Evolutionary conservation across 2,888 invertebrate genomes (phyloP).

Genomic region (Mycalesis mineus): DNA sequence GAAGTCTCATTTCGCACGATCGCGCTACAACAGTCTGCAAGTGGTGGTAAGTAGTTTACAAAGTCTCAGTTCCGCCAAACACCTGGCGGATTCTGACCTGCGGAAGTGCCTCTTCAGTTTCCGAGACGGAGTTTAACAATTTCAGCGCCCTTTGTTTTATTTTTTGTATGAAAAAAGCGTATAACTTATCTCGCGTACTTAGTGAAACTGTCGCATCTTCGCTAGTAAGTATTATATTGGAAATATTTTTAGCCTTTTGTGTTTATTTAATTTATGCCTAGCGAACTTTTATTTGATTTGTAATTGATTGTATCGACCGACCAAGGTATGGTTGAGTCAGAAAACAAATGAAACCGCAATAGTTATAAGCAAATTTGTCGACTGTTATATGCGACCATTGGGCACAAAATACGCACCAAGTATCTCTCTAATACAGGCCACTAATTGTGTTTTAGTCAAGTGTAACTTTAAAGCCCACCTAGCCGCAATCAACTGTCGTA

Average conservation of each 20-base stretch:
- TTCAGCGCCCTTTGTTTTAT: neutral
- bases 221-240: too few species aligned
- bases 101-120: slow-evolving; percentile 14
- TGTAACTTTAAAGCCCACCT: neutral
- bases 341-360: neutral
- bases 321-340: too few species aligned
- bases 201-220: too few species aligned
- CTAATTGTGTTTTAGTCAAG: neutral
- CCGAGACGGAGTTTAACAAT: neutral
- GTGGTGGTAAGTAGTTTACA: slow-evolving; percentile 14
- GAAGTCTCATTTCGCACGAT: slow-evolving; percentile 4
- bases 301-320: too few species aligned
- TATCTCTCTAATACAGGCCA: neutral
- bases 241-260: too few species aligned
- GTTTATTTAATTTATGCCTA: too few species aligned
- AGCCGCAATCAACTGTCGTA: neutral
- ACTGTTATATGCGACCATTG: neutral
- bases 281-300: too few species aligned
- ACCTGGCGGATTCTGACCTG: slow-evolving; percentile 11
- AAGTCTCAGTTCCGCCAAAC: slow-evolving; percentile 14
- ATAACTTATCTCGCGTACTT: neutral
- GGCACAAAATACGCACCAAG: neutral
- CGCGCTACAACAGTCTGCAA: slow-evolving; percentile 7
- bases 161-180: neutral
- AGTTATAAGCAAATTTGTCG: neutral